Evolutionary conservation across 1,140 invertebrate species (phyloP).

Genomic region (Aphis gossypii): DNA sequence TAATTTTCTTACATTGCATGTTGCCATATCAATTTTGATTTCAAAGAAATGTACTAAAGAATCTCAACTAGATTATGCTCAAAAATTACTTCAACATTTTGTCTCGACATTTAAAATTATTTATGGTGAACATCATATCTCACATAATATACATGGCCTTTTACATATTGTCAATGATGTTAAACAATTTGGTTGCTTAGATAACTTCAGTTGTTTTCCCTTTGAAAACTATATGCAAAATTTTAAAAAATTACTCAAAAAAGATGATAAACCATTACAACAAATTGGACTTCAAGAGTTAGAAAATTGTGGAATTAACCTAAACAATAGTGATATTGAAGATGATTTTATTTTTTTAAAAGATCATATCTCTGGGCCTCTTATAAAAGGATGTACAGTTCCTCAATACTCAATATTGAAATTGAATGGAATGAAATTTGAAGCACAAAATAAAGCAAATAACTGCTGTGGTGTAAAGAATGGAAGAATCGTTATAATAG

Average conservation of each 20-base stretch:
- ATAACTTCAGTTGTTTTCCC: not conserved
- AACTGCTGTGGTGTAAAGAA: too few relatives aligned
- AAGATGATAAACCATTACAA: not conserved
- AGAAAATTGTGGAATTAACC: not conserved
- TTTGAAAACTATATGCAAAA: not conserved
- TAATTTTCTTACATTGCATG: not conserved
- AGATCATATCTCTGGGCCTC: too few relatives aligned
- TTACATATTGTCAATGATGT: not conserved
- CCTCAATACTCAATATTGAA: too few relatives aligned
- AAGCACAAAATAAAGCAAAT: too few relatives aligned
- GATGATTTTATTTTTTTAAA: too few relatives aligned
- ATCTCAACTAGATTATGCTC: not conserved
- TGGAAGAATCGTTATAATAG: too few relatives aligned
- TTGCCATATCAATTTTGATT: not conserved
- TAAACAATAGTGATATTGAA: too few relatives aligned
- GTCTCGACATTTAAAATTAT: not conserved
- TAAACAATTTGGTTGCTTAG: not conserved
- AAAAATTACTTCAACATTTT: not conserved
- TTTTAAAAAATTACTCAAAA: not conserved
- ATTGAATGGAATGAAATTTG: too few relatives aligned
- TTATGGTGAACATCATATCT: not conserved
- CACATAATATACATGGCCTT: not conserved
- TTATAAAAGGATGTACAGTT: too few relatives aligned
- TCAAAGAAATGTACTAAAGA: not conserved
- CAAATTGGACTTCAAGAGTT: not conserved